These are phyloP conservation scores for Lacerta agilis DNA, from an alignment of 2,797 vertebrate genomes.

Conservation along the genomic window DNA sequence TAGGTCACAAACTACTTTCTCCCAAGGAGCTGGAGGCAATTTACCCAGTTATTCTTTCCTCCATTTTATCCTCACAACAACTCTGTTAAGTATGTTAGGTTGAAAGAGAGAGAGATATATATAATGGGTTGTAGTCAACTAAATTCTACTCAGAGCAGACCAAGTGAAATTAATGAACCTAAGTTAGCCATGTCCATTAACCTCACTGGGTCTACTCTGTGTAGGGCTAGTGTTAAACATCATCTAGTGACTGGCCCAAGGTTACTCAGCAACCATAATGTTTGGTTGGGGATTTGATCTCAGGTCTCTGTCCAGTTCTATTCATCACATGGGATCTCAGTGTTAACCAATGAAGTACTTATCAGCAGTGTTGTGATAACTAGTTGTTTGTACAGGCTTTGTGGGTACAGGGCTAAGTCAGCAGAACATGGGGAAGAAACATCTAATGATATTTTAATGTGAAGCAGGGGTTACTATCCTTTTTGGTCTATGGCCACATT, in stretches of 20 bases:
- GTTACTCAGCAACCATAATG: too few species aligned
- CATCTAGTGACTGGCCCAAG: too few species aligned
- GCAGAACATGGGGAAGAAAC: background rate
- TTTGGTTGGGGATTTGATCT: background rate
- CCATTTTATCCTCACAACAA: background rate
- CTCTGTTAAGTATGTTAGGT: too few species aligned
- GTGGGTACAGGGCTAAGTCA: background rate
- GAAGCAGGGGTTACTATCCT: too few species aligned
- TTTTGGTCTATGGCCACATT: too few species aligned
- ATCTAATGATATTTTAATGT: background rate
- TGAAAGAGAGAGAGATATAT: too few species aligned
- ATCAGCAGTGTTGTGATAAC: background rate
- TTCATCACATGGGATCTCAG: background rate
- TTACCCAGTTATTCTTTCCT: background rate
- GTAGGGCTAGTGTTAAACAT: too few species aligned
- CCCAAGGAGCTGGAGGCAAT: background rate
- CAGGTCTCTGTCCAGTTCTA: background rate
- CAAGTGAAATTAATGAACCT: too few species aligned
- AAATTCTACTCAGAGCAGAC: too few species aligned
- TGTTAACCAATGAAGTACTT: background rate
- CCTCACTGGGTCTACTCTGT: too few species aligned
- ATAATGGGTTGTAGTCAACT: too few species aligned
- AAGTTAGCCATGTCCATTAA: too few species aligned
- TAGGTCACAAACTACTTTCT: background rate
- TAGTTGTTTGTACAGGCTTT: background rate